Evolutionary conservation across 1,140 invertebrate genomes (phyloP), one percentile per base, ranked within the genome.

Genomic region (Drosophila bocki): DNA sequence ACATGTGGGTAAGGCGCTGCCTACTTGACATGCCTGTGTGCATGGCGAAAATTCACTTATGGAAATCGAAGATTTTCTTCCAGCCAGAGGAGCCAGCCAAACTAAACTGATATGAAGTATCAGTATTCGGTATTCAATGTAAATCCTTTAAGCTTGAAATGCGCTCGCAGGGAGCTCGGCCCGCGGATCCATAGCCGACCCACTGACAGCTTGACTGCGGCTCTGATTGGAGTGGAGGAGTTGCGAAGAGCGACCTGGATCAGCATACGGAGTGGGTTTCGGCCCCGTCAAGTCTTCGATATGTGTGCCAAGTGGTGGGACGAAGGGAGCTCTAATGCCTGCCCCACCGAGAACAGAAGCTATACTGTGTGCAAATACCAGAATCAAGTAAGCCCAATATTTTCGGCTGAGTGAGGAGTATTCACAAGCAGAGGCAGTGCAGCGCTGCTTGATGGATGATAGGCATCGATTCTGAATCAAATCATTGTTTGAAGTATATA

Each of bases 91-190:
- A 39, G 37, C 29, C 50, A 33, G 50, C 9, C n/a, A 76, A 87
- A 88, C 85, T 90, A 90, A 87, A 87, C 84, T 90, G 85, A 84
- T 84, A 88, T 87, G 84, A 75, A 88, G 84, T 87, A 87, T 90
- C 80, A 87, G 76, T 81, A 88, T 84, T 88, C 84, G 60, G 84
- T 80, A 81, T 84, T 87, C 84, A 84, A 84, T 84, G 85, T 84
- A 87, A 87, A 87, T 87, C 84, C 80, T 90, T 84, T 87, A 88
- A 87, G 84, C 85, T 72, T 72, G 48, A 87, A 88, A 88, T 87
- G 84, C 84, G 80, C 80, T 80, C 50, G 64, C 58, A 63, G 62
- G 63, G 63, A 65, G 44, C 48, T 37, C 26, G 12, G n/a, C 7
- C 33, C 68, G 29, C 64, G n/a, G 29, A 57, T 69, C 48, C 42